Percentiles rank a stretch among this genome's conserved stretches.
phyloP scores from a whole-genome alignment of 2,888 invertebrate genomes.

The Ectemnius cavifrons region DNA sequence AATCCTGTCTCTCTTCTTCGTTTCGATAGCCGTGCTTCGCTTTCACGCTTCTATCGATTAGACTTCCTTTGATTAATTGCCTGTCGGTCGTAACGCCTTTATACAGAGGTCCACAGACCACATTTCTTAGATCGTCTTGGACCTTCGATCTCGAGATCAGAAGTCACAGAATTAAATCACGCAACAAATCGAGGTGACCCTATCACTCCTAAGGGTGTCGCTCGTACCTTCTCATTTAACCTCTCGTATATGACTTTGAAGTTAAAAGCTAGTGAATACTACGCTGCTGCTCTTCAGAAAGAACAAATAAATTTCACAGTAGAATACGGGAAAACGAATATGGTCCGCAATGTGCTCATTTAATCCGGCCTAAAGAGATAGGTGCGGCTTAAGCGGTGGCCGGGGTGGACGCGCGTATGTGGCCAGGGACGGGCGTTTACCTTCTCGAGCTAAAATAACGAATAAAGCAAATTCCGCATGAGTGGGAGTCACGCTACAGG shows the following conservation, averaged over 20 bases:
- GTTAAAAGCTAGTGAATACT: neutral
- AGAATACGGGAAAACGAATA: slow-evolving; percentile 22
- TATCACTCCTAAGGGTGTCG: no score
- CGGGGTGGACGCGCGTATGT: slow-evolving; percentile 23
- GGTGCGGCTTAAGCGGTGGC: slow-evolving; percentile 40
- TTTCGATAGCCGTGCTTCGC: slow-evolving; percentile 1
- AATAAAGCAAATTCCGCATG: slow-evolving; percentile 25
- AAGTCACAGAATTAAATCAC: neutral
- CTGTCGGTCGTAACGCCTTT: slow-evolving; percentile 18
- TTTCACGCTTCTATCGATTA: slow-evolving; percentile 37
- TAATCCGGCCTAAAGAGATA: slow-evolving; percentile 38
- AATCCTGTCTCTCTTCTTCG: slow-evolving; percentile 34
- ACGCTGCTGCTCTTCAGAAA: neutral
- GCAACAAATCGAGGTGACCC: no score
- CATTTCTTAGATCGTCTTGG: neutral
- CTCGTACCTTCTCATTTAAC: no score
- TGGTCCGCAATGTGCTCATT: slow-evolving; percentile 28
- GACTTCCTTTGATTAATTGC: slow-evolving; percentile 40
- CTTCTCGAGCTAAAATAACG: slow-evolving; percentile 24
- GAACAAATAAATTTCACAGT: neutral
- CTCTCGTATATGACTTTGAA: neutral
- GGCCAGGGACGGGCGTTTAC: slow-evolving; percentile 40
- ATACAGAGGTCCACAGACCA: slow-evolving; percentile 8
- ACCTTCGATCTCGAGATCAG: neutral
- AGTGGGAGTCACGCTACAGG: slow-evolving; percentile 42